These are phyloP conservation scores for Hemaris fuciformis DNA, from an alignment of 2,888 invertebrate species.

Conservation along the genomic window DNA sequence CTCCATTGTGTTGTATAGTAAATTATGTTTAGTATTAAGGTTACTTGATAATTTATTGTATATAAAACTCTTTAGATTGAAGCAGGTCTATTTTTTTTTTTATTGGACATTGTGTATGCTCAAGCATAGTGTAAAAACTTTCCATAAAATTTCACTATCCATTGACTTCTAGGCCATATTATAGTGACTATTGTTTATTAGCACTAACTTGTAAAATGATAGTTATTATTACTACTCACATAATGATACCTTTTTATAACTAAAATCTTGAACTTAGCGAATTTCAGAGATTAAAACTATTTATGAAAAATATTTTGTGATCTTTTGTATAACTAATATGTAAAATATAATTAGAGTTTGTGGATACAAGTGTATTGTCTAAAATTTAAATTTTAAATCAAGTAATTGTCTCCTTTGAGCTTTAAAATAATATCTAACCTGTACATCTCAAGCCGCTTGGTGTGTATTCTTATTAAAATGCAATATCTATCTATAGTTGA, in stretches of 20 bases:
- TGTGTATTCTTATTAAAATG: neutral
- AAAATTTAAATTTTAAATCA: neutral
- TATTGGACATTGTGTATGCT: neutral
- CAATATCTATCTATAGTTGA: neutral
- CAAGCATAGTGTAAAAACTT: neutral
- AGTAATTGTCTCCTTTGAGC: neutral
- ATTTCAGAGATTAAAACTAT: conserved; percentile 7
- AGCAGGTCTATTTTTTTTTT: neutral
- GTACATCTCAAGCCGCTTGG: neutral
- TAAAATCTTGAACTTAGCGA: conserved; percentile 3
- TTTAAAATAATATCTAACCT: neutral
- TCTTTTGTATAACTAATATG: conserved; percentile 12
- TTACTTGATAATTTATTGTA: conserved; percentile 1
- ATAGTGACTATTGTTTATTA: neutral
- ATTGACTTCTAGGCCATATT: neutral
- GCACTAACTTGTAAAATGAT: neutral
- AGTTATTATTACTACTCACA: neutral
- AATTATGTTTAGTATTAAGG: neutral
- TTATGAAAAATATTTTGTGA: conserved; percentile 1
- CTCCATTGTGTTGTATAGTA: conserved; percentile 12
- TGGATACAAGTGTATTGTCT: neutral
- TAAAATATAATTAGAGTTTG: neutral
- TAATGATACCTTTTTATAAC: neutral
- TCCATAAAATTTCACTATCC: neutral
- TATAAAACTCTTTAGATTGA: neutral